Percentiles rank a stretch among this genome's conserved stretches.
Conservation (phyloP, 2,888 invertebrate species). For the Drosophila borealis region DNA sequence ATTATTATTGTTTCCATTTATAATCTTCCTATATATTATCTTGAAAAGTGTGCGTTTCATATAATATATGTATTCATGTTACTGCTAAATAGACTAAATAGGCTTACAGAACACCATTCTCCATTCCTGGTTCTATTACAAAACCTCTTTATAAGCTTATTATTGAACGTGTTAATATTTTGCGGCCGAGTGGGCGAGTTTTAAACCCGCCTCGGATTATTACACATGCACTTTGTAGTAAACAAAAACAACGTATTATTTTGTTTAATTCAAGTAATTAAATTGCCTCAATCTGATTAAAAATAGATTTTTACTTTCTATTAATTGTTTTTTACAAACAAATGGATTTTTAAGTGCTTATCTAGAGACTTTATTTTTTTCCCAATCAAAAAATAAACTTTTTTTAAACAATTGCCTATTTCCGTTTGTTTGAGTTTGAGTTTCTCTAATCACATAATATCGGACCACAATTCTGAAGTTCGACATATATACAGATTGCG, state of each 20-base stretch:
- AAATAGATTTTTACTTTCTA: background rate
- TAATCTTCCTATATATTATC: background rate
- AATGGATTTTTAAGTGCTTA: no score
- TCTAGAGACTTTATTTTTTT: background rate
- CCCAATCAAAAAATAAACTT: no score
- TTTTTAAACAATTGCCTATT: background rate
- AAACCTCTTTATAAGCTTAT: no score
- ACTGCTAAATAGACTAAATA: background rate
- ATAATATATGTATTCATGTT: background rate
- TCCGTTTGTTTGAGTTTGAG: background rate
- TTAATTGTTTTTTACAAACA: no score
- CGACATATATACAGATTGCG: background rate
- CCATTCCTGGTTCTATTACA: no score
- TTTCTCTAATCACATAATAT: slow-evolving; percentile 7
- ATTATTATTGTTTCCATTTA: background rate
- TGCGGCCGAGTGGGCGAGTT: no score
- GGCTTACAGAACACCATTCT: background rate
- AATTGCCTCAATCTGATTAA: background rate
- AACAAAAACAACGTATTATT: no score
- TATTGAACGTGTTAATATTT: no score
- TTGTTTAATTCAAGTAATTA: no score
- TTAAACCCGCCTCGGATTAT: no score
- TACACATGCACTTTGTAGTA: no score
- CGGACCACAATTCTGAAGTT: background rate
- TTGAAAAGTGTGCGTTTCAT: background rate